Evolutionary conservation across 2,797 vertebrate genomes (phyloP), one percentile per base, ranked within the genome.

Genomic region (Halcyon smyrnensis): DNA sequence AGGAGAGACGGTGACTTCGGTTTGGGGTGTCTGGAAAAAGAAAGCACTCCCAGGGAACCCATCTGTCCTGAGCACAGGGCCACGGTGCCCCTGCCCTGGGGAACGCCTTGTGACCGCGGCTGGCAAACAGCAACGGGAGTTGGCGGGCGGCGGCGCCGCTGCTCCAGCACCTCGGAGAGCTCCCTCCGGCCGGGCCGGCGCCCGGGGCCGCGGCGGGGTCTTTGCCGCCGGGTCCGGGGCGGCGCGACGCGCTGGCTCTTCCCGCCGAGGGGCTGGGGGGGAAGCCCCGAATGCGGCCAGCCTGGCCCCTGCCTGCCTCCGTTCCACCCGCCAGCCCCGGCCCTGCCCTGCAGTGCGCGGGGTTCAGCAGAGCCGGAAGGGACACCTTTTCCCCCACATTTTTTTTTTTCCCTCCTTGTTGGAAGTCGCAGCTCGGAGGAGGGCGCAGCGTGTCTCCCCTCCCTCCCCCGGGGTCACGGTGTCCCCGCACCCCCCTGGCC

Each of bases 61-160:
- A 5, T 24, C 1, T 10, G 60, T 17, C 27, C 48, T 2, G 71
- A 8, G 41, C 43, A 2, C 37, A 1, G 64, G 25, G 30, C 9
- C n/a, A 1, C 77, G 2, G 7, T 2, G 50, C 8, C 20, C 3
- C 8, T 12, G 64, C 54, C 41, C 11, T 0, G 59, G 28, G 57
- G 5, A 34, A 3, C 3, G 25, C 51, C 60, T 9, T 1, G 51
- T 0, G 15, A 8, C 16, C 25, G 4, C 37, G 15, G 6, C 12
- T 7, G 27, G 25, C 1, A 0, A 3, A 0, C 12, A 1, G 43
- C 57, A 1, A 0, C 50, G 1, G 21, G 8, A 39, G 45, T 28
- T 5, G 43, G 8, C 30, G 39, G 10, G 24, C 28, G 37, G n/a
- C 37, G 23, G 53, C 48, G 21, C 13, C 14, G 24, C 8, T 25